Percentiles rank a stretch among this genome's conserved stretches.
These are phyloP conservation scores for cattle (Bos taurus) DNA, from an alignment of 2,113 vertebrate genomes.

Conservation along the genomic window ARS-UCD2.0 NC_037338.1:106328501-106329000, in stretches of 20 bases:
- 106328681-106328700: background rate
- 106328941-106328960: fast-evolving
- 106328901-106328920: background rate
- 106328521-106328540: background rate
- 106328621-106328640: background rate
- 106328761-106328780: conserved; percentile 24
- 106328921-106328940: background rate
- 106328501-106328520: background rate
- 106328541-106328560: background rate
- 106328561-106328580: background rate
- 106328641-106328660: background rate
- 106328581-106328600: fast-evolving
- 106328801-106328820: conserved; percentile 35
- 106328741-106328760: background rate
- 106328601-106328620: background rate
- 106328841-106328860: conserved; percentile 40
- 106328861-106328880: conserved; percentile 15
- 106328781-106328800: conserved; percentile 32
- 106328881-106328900: background rate
- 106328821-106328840: conserved; percentile 52
- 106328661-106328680: background rate
- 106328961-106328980: background rate
- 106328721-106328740: background rate
- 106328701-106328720: conserved; percentile 5
- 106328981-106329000: background rate